Base-by-base conservation (phyloP, 2,888 invertebrate genomes). In the Eupithecia insigniata region DNA sequence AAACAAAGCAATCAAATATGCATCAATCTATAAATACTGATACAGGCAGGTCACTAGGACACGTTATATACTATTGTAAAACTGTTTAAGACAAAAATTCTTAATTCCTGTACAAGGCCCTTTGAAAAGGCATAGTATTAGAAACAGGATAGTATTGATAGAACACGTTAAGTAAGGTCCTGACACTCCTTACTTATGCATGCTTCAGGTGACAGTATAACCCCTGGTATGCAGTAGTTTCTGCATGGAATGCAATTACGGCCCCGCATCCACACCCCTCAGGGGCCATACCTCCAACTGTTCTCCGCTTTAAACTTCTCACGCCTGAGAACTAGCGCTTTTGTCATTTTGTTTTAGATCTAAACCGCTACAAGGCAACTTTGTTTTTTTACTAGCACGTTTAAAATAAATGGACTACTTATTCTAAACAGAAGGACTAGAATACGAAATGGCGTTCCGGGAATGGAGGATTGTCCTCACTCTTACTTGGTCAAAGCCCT, bases 211-310 rank as follows among this genome's bases (percentile, higher is more conserved):
- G 51, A 10, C 22, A 22, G 10, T 14, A 1, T 4, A 55, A 12
- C 46, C 55, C 55, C 26, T 14, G 26, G 26, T 26, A 55, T 26
- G 55, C 55, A 55, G 22, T 26, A 26, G 5, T 14, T 55, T 8
- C 26, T 14, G 55, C 60, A 30, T n/a, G 18, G 62, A 62, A 62
- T 62, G n/a, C n/a, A 62, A 36, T 64, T 36, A 34, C 36, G 36
- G 46, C 55, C 51, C 34, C 22, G 36, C 64, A 26, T 64, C 16
- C 22, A 14, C 22, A 34, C 60, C 64, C 36, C 64, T 22, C 1
- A 34, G 28, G 65, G 77, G 74, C 78, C 66, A 69, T 76, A 69
- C 71, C 77, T 78, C 77, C 70, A 76, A 78, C 79, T 73, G 78
- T 51, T 82, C 71, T 60, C 64, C 76, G 72, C 69, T 78, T 78